phyloP scores from a whole-genome alignment of 1,140 invertebrate genomes.

The Macrostomum lignano region DNA sequence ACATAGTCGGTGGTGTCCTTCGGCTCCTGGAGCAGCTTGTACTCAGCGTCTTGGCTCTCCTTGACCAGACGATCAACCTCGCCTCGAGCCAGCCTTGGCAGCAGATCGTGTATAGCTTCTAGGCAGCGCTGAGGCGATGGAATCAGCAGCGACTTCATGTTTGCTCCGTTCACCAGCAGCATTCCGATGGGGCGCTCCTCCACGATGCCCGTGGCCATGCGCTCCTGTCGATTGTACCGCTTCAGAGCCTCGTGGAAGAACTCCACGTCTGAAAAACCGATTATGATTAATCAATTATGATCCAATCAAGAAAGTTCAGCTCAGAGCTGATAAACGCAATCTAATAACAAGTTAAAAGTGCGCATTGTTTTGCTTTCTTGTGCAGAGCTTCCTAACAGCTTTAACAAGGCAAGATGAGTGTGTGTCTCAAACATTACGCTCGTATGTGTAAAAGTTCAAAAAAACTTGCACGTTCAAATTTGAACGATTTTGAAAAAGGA shows the following conservation, averaged over 20 bases:
- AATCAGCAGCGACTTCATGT: constrained; percentile 39
- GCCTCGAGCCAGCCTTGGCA: constrained; percentile 32
- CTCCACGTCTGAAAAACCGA: constrained; percentile 14
- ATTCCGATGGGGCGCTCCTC: constrained; percentile 36
- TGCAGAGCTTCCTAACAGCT: constrained; percentile 26
- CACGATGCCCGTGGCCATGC: constrained; percentile 32
- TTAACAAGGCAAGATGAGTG: background rate
- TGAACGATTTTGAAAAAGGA: background rate
- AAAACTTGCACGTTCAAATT: constrained; percentile 3
- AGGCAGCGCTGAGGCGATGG: constrained; percentile 39
- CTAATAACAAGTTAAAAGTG: constrained; percentile 28
- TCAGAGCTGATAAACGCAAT: background rate
- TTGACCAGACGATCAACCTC: constrained; percentile 33
- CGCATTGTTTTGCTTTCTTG: constrained; percentile 12
- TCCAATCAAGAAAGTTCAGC: background rate
- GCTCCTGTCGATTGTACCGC: constrained; percentile 19
- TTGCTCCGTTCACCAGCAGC: constrained; percentile 36
- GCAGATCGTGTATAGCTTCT: constrained; percentile 29
- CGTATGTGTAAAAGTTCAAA: too few relatives aligned
- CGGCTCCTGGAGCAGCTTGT: constrained; percentile 35
- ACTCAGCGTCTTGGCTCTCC: constrained; percentile 34
- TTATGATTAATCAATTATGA: constrained; percentile 1
- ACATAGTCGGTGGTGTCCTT: constrained; percentile 38
- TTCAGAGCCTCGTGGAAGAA: constrained; percentile 22
- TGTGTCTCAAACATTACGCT: background rate